Base-by-base conservation (phyloP, 92 coral and sea anemone genomes). In the Bergia sp. region DNA sequence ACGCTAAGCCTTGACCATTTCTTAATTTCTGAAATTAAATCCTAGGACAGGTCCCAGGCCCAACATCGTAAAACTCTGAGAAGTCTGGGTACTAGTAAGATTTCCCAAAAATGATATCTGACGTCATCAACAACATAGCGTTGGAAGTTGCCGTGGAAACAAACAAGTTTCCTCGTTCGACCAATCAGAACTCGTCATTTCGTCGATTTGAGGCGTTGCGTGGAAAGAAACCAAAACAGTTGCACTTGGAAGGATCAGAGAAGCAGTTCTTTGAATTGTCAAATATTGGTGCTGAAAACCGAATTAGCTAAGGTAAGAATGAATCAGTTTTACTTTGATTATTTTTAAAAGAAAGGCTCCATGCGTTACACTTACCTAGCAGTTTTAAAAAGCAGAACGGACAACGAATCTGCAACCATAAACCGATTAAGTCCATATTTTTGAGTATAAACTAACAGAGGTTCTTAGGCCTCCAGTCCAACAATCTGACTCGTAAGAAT, bases 61-160 rank as follows among this genome's bases (percentile, higher is more conserved):
- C 29, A 29, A 29, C 29, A 29, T 29, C 29, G 29, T 29, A 29
- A 29, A 29, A 29, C 29, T 47, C 53, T 47, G 18, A 21, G 58
- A 29, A 77, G 36, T 10, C 81, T 42, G 49, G 81, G 81, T 39
- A 42, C 85, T 8, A 5, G 20, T 39, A 2, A 29, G 16, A 29
- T 29, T 29, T 29, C 29, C 29, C 29, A 29, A 29, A 29, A 29
- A 29, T 29, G 29, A 29, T 29, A 45, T 21, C 9, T 79, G 45
- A 91, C 88, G 78, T 73, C 89, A 77, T 91, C 80, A 82, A 73
- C 15, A 1, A 2, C 7, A n/a, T 15, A 36, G 37, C 39, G 11
- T 86, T 83, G 65, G 87, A 83, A 74, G 94, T 89, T 89, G 88
- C 75, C 85, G 73, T 86, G 85, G 87, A 75, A 76, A 92, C 94